Base-by-base conservation (phyloP, 2,797 vertebrate genomes). In the Chaetophractus vellerosus region DNA sequence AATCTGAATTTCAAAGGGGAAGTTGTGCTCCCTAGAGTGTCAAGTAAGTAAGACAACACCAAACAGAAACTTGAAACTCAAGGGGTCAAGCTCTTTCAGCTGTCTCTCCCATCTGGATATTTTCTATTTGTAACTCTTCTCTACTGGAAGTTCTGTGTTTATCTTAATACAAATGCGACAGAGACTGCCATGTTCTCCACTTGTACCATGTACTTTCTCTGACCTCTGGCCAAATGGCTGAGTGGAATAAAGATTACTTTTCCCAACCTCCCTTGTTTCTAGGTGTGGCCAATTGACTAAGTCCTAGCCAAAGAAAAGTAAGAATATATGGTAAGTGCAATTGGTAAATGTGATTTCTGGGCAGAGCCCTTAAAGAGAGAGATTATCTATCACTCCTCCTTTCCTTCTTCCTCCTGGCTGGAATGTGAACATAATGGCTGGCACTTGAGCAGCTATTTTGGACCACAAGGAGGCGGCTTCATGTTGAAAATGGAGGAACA, bases 1-100 rank as follows among this genome's bases (percentile, higher is more conserved):
- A 33, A 4, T 86, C 36, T 78, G 81, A 78, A 82, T 88, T 71
- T 92, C 83, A 75, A 93, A 91, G 52, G 8, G 33, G 36, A 88
- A 63, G 9, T 11, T 45, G 19, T 66, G 0, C 3, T 8, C 5
- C 41, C 69, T 80, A 2, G 0, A 12, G 12, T 71, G 18, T 14
- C 63, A 36, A 28, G 8, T 33, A 79, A 31, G n/a, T 23, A 26
- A 57, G 82, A 61, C 15, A 52, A 64, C 33, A 9, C 48, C 2
- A 0, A 38, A 33, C 21, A 66, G 61, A 84, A 79, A 45, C 24
- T 16, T 16, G 24, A 59, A 36, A 11, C 3, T 64, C 36, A 15
- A 74, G 31, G 31, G 2, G 3, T 41, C 69, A 38, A 41, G 45
- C 24, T 81, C 75, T 18, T 76, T 45, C 48, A 2, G n/a, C 61